Evolutionary conservation across 2,113 vertebrate genomes (phyloP).

Genomic region (Fukomys damarensis): DNA sequence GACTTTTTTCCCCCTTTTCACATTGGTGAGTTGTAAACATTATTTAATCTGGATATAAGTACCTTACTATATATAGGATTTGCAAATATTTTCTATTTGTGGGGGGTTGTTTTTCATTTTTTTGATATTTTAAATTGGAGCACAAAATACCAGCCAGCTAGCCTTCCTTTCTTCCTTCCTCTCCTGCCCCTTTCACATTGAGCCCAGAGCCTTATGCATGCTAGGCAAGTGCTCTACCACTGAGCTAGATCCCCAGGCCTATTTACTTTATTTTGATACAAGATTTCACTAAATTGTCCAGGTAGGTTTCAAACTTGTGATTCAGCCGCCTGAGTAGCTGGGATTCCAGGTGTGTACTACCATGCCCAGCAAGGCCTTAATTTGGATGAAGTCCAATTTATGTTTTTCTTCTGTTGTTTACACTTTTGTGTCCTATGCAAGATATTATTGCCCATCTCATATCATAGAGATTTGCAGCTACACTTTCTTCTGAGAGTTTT

Average conservation of each 20-base stretch:
- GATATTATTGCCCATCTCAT: not conserved
- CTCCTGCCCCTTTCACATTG: not conserved
- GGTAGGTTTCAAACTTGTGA: not conserved
- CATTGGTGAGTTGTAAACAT: not conserved
- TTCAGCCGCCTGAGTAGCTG: not conserved
- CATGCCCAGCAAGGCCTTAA: not conserved
- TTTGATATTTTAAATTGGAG: not conserved
- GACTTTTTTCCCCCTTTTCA: not conserved
- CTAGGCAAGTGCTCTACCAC: not conserved
- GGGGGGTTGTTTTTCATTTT: not conserved
- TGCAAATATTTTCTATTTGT: not conserved
- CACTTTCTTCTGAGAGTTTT: constrained; percentile 1
- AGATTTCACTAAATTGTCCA: not conserved
- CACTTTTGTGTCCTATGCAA: not conserved
- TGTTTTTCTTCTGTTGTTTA: not conserved
- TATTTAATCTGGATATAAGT: not conserved
- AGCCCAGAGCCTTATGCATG: not conserved
- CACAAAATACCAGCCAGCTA: not conserved
- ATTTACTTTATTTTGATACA: not conserved
- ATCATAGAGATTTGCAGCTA: not conserved
- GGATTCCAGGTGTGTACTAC: not conserved
- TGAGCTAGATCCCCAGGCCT: not conserved
- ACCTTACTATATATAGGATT: not conserved
- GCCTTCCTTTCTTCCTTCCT: not conserved
- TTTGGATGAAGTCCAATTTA: not conserved